Evolutionary conservation across 2,113 vertebrate genomes (phyloP).

Genomic region (Lophotis ruficrista): DNA sequence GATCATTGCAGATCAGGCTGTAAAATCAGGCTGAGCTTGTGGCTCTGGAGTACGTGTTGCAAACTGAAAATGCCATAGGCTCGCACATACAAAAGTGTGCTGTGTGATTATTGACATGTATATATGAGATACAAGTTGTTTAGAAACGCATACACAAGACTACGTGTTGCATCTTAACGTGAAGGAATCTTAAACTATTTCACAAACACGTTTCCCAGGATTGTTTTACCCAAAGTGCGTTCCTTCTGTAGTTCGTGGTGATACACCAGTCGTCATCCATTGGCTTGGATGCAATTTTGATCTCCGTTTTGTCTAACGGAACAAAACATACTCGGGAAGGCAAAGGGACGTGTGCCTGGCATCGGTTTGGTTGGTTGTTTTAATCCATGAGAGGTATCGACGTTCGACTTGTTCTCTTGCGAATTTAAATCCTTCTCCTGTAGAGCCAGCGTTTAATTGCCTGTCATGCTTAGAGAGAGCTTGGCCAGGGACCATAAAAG

Average conservation of each 20-base stretch:
- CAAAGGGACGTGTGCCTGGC: neutral
- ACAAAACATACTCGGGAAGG: neutral
- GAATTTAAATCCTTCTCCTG: neutral
- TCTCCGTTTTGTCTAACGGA: neutral
- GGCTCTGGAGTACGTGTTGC: neutral
- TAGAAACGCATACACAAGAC: neutral
- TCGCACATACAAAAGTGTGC: neutral
- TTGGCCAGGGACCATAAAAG: neutral
- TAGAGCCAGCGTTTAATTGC: neutral
- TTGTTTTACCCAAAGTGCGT: neutral
- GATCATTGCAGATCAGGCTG: neutral
- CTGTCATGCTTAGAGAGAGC: neutral
- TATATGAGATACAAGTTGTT: neutral
- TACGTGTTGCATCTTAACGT: accelerated
- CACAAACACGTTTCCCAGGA: neutral
- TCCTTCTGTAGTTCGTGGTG: neutral
- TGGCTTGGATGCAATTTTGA: neutral
- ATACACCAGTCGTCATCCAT: neutral
- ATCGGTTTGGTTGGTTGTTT: neutral
- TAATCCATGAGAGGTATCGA: neutral
- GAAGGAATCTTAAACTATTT: neutral
- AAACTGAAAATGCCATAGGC: neutral
- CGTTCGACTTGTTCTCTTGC: neutral
- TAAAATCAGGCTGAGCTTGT: neutral
- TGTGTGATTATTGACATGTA: neutral